Conservation (phyloP, 2,113 vertebrate species). For the Pomatorhinus ruficollis region DNA sequence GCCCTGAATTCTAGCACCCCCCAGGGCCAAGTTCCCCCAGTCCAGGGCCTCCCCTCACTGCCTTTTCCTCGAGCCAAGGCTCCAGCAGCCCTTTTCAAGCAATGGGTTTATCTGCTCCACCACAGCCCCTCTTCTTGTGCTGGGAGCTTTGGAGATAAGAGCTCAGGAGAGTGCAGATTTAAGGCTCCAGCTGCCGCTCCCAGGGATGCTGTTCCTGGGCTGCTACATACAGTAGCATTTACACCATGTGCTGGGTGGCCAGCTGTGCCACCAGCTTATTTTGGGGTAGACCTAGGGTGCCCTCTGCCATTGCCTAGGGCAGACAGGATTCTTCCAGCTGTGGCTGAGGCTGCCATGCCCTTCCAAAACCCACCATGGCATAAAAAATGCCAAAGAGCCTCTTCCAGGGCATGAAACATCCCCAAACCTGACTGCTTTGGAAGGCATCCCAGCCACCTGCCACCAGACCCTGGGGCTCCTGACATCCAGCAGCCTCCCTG, state of each 20-base stretch:
- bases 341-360: accelerated
- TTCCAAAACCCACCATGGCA: background rate
- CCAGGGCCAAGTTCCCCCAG: background rate
- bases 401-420: background rate
- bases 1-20: accelerated
- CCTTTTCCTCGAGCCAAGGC: background rate
- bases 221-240: background rate
- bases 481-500: background rate
- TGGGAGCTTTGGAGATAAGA: background rate
- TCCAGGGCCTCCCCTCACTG: background rate
- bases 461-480: background rate
- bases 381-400: background rate
- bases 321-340: background rate
- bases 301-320: accelerated
- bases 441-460: background rate
- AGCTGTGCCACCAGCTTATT: background rate
- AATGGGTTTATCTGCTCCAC: background rate
- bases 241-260: background rate
- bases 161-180: background rate
- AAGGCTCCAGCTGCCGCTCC: background rate
- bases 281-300: background rate
- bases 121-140: background rate
- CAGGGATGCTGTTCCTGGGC: background rate
- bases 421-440: background rate
- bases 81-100: background rate